phyloP scores from a whole-genome alignment of 2,113 vertebrate genomes.

The Lampris incognitus region DNA sequence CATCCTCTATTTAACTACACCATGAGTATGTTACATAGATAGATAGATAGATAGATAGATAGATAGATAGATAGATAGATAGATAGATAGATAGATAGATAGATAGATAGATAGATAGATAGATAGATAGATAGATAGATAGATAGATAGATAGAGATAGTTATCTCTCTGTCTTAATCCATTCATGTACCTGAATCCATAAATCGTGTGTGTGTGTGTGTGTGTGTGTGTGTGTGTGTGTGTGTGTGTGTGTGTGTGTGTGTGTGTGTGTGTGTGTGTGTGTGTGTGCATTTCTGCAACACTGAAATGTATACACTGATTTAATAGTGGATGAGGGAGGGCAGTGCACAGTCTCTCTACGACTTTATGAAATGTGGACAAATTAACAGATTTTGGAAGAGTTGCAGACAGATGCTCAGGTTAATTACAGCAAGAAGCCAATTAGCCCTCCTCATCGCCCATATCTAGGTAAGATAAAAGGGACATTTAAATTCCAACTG shows the following conservation, averaged over 20 bases:
- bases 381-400: conserved; percentile 74
- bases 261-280: conserved; percentile 13
- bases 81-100: too few relatives aligned
- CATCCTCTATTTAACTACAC: too few relatives aligned
- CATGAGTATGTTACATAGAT: too few relatives aligned
- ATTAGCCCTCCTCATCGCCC: conserved; percentile 68
- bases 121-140: too few relatives aligned
- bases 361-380: conserved; percentile 75
- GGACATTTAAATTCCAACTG: conserved; percentile 44
- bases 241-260: conserved; percentile 22
- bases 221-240: conserved; percentile 19
- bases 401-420: conserved; percentile 73
- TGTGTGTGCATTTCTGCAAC: conserved; percentile 21
- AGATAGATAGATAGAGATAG: too few relatives aligned
- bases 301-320: conserved; percentile 31
- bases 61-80: too few relatives aligned
- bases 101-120: too few relatives aligned
- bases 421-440: conserved; percentile 74
- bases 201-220: not conserved
- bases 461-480: conserved; percentile 48
- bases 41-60: too few relatives aligned
- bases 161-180: too few relatives aligned
- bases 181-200: not conserved
- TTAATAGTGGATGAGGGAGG: conserved; percentile 62
- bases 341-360: conserved; percentile 58